These are phyloP conservation scores for pig (Sus scrofa) DNA, from an alignment of 2,113 vertebrate genomes.

Conservation along the genomic window T2T-Sscrofa CM000824.6:200650501-200651000, in stretches of 20 bases:
- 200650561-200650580: not conserved
- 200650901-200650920: not conserved
- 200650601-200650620: not conserved
- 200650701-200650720: not conserved
- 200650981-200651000: not conserved
- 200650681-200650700: not conserved
- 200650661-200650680: not conserved
- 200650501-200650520: not conserved
- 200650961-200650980: not conserved
- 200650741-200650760: not conserved
- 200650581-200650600: not conserved
- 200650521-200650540: not conserved
- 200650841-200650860: not conserved
- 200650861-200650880: not conserved
- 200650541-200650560: accelerated
- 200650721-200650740: not conserved
- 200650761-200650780: not conserved
- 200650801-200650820: not conserved
- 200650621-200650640: not conserved
- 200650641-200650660: not conserved
- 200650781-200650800: not conserved
- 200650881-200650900: not conserved
- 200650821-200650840: not conserved
- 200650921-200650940: not conserved
- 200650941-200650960: not conserved